Evolutionary conservation across 2,113 vertebrate species (phyloP).

Genomic region (Suncus etruscus): DNA sequence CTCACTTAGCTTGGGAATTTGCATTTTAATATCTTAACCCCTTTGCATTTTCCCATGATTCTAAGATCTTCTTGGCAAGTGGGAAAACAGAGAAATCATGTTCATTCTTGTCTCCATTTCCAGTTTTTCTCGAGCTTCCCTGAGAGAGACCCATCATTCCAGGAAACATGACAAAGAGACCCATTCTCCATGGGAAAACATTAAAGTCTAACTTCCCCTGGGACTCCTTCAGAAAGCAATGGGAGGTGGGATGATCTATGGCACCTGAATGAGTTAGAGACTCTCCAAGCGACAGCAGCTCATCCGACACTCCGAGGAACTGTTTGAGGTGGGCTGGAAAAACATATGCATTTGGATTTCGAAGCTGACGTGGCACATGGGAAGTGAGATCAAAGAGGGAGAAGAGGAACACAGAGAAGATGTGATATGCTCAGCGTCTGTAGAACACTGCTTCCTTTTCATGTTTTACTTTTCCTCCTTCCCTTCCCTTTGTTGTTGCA

Average conservation of each 20-base stretch:
- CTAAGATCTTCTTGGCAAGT: slow-evolving; percentile 40
- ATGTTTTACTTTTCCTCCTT: no score
- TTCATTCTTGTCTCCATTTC: slow-evolving; percentile 29
- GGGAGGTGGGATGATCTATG: background rate
- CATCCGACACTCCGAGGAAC: slow-evolving; percentile 24
- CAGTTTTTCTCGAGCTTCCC: background rate
- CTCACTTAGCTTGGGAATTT: slow-evolving; percentile 25
- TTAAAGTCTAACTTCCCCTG: slow-evolving; percentile 26
- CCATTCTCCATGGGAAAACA: background rate
- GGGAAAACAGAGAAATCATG: background rate
- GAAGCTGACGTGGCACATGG: no score
- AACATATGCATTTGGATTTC: slow-evolving; percentile 1
- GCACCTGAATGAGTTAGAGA: background rate
- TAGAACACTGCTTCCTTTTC: no score
- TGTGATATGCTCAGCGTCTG: slow-evolving; percentile 33
- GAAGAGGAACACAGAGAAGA: slow-evolving; percentile 46
- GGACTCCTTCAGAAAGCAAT: slow-evolving; percentile 10
- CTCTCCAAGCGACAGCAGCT: slow-evolving; percentile 32
- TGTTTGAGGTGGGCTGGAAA: slow-evolving; percentile 14
- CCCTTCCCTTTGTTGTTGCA: no score
- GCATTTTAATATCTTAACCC: slow-evolving; percentile 49
- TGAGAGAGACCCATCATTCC: background rate
- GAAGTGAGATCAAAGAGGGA: background rate
- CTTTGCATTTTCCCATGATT: slow-evolving; percentile 35
- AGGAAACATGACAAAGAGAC: slow-evolving; percentile 23